Conservation (phyloP, 2,888 invertebrate genomes). For the Meiosimyza platycephala region DNA sequence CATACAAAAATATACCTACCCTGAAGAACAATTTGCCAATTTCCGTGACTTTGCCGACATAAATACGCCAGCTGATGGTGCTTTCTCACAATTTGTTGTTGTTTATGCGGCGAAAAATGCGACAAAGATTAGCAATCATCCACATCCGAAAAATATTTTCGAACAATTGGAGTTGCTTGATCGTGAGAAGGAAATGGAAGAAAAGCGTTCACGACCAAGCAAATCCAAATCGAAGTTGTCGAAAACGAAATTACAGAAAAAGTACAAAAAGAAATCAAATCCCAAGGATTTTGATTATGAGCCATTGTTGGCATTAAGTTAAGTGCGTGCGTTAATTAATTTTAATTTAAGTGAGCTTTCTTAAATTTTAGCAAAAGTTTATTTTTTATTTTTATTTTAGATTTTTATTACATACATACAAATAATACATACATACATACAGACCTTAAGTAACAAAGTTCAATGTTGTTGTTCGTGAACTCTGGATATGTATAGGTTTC, state of each 20-base stretch:
- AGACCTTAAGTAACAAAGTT: no score
- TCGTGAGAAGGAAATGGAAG: slow-evolving; percentile 68
- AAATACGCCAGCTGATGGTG: slow-evolving; percentile 82
- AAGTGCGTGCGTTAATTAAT: slow-evolving; percentile 47
- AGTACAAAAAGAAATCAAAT: slow-evolving; percentile 68
- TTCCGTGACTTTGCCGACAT: slow-evolving; percentile 93
- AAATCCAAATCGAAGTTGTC: slow-evolving; percentile 77
- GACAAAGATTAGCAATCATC: slow-evolving; percentile 67
- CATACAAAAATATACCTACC: slow-evolving; percentile 74
- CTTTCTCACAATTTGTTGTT: slow-evolving; percentile 85
- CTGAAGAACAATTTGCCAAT: slow-evolving; percentile 87
- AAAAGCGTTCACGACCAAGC: slow-evolving; percentile 61
- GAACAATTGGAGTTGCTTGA: slow-evolving; percentile 83
- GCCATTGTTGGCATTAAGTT: slow-evolving; percentile 65
- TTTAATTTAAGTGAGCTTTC: no score
- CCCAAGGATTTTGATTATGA: slow-evolving; percentile 64
- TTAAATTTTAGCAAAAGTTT: no score
- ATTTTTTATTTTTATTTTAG: no score
- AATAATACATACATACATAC: no score
- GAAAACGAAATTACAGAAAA: slow-evolving; percentile 69
- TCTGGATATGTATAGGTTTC: no score
- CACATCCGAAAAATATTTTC: slow-evolving; percentile 82
- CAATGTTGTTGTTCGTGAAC: neutral
- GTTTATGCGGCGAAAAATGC: slow-evolving; percentile 86
- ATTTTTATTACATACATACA: no score